Base-by-base conservation (phyloP, 2,113 vertebrate species). In the Choloepus hoffmanni region DNA sequence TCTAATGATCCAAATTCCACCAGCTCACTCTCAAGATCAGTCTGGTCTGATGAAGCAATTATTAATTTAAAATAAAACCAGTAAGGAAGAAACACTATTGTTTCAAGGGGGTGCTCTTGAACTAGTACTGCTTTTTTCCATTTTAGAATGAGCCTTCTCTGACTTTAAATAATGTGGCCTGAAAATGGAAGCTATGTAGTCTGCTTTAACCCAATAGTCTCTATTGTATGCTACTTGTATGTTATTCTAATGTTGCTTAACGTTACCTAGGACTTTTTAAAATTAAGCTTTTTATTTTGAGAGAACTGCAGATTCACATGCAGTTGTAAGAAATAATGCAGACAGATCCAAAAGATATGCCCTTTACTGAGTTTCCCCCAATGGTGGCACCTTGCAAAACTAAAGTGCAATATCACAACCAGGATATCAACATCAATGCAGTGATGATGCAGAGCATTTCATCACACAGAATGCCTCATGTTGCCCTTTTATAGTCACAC, bases 31-130 rank as follows among this genome's bases (percentile, higher is more conserved):
- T 81, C 16, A 55, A 12, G 36, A 67, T 58, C 24, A 81, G 21
- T 28, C 28, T 72, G 30, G 6, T 62, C 65, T 72, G n/a, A 5
- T 50, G 18, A 88, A 72, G 26, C 26, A 63, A 82, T 63, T n/a
- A 77, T 55, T 53, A 63, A 93, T 50, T 88, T 53, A 88, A 93
- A 79, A 62, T 63, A 40, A 50, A 88, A 15, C 12, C 62, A 86
- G 12, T 5, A 9, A 62, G 43, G 16, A 73, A 62, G 24, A 73
- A 93, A 81, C 48, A 26, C 43, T 40, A 60, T n/a, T 40, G 28
- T 23, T 26, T n/a, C 7, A 65, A 65, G 50, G 4, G 19, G 43
- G 5, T 58, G 58, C 40, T 65, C 63, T 30, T 63, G 40, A 58
- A 86, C 50, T 30, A 63, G 30, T 43, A 23, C 12, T 53, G 15